Base-by-base conservation (phyloP, 2,888 invertebrate species). In the Baccha elongata region DNA sequence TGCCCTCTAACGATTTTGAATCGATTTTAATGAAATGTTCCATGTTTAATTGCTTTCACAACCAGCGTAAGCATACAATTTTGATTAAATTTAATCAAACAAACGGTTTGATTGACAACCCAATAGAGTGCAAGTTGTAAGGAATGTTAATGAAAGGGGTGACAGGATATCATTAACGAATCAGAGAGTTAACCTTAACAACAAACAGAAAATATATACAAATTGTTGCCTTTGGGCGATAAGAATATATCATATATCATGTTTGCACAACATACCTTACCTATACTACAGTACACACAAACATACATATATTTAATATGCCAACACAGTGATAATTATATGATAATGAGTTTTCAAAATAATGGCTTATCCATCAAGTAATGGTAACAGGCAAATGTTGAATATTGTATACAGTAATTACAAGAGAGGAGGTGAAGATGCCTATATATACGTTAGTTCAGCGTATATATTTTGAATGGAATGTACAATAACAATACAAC, bases 151-250 rank as follows among this genome's bases (percentile, higher is more conserved):
- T 55, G 37, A 21, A 55, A 46, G 37, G 37, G 35, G 35, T 35
- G 53, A 55, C 53, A 53, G 10, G 21, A 21, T 55, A 55, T 55
- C 35, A 55, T 35, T 55, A 55, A 55, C 53, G 19, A 55, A 55
- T 55, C 53, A 53, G 35, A 53, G 15, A 32, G 6, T 3, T 19
- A 53, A 3, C 35, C 35, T 6, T 50, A 21, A 19, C 11, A 19
- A 19, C 10, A 53, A 53, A 19, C 0, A 29, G 1, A 29, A 29
- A 26, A 32, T 32, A 6, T 8, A 32, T 32, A 7, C 8, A n/a
- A n/a, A 32, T 32, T 32, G 29, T 32, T 32, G 8, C 8, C 29
- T 8, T 32, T 32, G 29, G 29, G 29, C 8, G 29, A 6, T 11
- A 35, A 35, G 7, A 2, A 35, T 40, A 40, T 13, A n/a, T 3